Evolutionary conservation across 2,797 vertebrate species (phyloP).

Genomic region (Moxostoma hubbsi): DNA sequence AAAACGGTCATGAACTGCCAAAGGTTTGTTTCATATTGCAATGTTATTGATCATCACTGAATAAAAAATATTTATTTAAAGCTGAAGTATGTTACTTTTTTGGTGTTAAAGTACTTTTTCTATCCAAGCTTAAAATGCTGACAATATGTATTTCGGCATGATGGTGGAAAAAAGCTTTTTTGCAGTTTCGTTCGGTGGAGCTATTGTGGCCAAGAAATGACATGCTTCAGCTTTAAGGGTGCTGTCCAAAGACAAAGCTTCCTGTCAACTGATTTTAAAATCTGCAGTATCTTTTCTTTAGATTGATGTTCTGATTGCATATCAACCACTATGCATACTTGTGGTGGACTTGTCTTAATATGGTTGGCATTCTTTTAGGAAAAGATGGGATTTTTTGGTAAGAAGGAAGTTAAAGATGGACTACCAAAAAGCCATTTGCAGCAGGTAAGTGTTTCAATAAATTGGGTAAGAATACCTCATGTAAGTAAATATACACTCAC

Average conservation of each 20-base stretch:
- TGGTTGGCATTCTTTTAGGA: neutral
- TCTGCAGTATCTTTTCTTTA: neutral
- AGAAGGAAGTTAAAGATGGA: neutral
- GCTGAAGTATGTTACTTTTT: neutral
- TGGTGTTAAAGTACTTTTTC: neutral
- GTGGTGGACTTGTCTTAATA: neutral
- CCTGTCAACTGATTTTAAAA: neutral
- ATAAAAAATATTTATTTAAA: neutral
- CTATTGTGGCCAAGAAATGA: too few species aligned
- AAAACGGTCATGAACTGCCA: too few species aligned
- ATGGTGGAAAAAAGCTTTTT: neutral
- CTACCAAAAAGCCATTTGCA: neutral
- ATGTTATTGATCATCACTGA: neutral
- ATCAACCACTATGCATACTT: too few species aligned
- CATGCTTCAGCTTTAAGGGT: too few species aligned
- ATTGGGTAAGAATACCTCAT: neutral
- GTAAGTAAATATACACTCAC: neutral
- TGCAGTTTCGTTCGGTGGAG: too few species aligned
- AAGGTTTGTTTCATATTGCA: slow-evolving; percentile 15
- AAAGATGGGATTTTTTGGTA: neutral
- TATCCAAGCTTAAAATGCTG: neutral
- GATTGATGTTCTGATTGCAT: neutral
- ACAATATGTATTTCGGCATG: too few species aligned
- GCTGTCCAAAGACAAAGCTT: neutral
- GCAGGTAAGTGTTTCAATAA: neutral